These are phyloP conservation scores for Cryptocephalus moraei DNA, from an alignment of 2,888 invertebrate species.

Conservation along the genomic window DNA sequence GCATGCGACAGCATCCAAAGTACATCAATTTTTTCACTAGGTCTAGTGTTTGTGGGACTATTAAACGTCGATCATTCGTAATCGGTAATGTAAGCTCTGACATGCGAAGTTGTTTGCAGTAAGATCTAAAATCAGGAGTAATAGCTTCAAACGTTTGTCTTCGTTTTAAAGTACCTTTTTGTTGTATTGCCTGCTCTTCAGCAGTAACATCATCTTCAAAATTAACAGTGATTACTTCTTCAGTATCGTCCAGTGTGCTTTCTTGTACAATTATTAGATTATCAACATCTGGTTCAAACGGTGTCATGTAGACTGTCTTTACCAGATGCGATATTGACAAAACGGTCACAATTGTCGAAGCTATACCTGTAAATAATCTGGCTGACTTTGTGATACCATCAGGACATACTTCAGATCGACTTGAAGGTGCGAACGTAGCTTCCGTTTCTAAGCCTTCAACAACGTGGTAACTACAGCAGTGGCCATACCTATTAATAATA, in stretches of 20 bases:
- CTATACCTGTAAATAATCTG: slow-evolving; percentile 8
- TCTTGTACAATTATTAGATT: slow-evolving; percentile 13
- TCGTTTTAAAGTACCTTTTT: slow-evolving; percentile 4
- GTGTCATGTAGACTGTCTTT: no score
- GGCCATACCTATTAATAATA: slow-evolving; percentile 10
- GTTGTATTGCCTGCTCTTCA: not conserved
- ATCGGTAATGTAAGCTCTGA: not conserved
- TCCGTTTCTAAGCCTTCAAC: slow-evolving; percentile 13
- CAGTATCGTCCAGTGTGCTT: slow-evolving; percentile 12
- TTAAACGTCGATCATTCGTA: not conserved
- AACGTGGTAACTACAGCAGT: slow-evolving; percentile 8
- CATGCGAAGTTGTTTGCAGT: slow-evolving; percentile 3
- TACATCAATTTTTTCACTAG: slow-evolving; percentile 1
- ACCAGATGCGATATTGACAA: no score
- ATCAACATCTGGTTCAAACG: slow-evolving; percentile 13
- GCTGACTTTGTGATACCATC: slow-evolving; percentile 3
- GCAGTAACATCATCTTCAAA: not conserved
- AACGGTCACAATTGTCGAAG: no score
- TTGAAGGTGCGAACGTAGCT: slow-evolving; percentile 6
- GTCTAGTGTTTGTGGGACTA: not conserved
- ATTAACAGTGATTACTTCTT: not conserved
- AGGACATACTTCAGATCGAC: slow-evolving; percentile 7
- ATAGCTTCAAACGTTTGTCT: slow-evolving; percentile 3
- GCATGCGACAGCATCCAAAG: slow-evolving; percentile 17
- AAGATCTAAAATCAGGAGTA: slow-evolving; percentile 1